These are phyloP conservation scores for Acanthisitta chloris DNA, from an alignment of 2,113 vertebrate genomes.

Conservation along the genomic window DNA sequence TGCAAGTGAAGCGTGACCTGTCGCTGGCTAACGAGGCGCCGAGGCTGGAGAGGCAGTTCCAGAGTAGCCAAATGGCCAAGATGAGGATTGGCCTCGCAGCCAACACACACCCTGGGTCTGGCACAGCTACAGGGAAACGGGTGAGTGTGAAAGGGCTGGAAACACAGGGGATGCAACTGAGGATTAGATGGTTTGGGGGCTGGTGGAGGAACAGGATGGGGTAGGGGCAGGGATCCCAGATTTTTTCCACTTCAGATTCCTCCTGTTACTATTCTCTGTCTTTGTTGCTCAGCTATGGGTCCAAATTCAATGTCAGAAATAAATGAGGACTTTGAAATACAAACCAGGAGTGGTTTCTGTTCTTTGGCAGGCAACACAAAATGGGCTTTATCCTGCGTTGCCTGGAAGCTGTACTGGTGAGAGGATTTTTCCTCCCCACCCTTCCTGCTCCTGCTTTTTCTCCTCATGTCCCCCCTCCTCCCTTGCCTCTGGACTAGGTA, in stretches of 20 bases:
- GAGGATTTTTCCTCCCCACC: not conserved
- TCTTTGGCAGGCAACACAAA: not conserved
- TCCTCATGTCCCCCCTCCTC: not conserved
- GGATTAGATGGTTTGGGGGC: not conserved
- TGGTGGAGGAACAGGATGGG: not conserved
- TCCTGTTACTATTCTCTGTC: conserved; percentile 37
- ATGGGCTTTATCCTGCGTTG: not conserved
- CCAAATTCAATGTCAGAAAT: conserved; percentile 69
- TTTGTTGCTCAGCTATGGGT: conserved; percentile 63
- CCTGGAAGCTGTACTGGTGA: not conserved
- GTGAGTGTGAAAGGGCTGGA: not conserved
- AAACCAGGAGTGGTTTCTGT: conserved; percentile 8
- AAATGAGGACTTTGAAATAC: conserved; percentile 75
- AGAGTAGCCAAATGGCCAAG: not conserved
- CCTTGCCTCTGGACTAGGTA: not conserved
- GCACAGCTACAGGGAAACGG: accelerated
- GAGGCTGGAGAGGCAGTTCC: not conserved
- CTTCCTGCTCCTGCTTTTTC: not conserved
- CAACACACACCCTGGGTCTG: not conserved
- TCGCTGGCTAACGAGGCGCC: accelerated
- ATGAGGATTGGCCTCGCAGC: not conserved
- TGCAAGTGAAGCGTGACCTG: not conserved
- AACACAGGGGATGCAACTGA: accelerated
- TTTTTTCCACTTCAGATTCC: conserved; percentile 36
- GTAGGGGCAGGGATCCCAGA: not conserved